Evolutionary conservation across 2,888 invertebrate species (phyloP), one percentile per base, ranked within the genome.

Genomic region (Ochropleura leucogaster): DNA sequence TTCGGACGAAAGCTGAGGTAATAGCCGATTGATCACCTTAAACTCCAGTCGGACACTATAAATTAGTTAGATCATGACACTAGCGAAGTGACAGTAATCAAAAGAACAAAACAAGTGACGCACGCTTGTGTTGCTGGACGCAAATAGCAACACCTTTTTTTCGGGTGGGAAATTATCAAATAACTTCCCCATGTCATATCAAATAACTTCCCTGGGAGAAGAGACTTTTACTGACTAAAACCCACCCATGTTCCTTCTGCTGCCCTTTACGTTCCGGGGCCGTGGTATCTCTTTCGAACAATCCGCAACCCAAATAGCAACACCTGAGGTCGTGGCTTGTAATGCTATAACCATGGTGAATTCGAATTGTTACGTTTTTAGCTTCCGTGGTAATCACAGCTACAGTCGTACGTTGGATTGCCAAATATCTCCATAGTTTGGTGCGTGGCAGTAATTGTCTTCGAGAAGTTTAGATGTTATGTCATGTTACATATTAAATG

Each of bases 311-410:
- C n/a, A n/a, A n/a, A n/a, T 59, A 0, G 57, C 40, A 59, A 16
- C 59, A 3, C 7, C 8, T 8, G 59, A 59, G 8, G 59, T 30
- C 40, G 40, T 40, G 59, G 4, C 4, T 59, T 40, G 8, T 59
- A 59, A 40, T 16, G 8, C 16, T 47, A 47, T 44, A 57, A 16
- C 30, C 47, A 77, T 79, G 74, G 71, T 75, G 40, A 72, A 82
- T 72, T 69, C n/a, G 44, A 47, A 74, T 82, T 68, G 68, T 68
- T 68, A 71, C 60, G 59, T 60, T 46, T 18, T 67, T 14, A 14
- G 72, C 77, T 82, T 83, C 80, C 84, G 68, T 66, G 42, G 64
- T 59, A 59, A 70, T 75, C 60, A 65, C 30, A 57, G 20, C 51
- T 47, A n/a, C n/a, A n/a, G n/a, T n/a, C n/a, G 30, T 30, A 30